Evolutionary conservation across 2,113 vertebrate genomes (phyloP), one percentile per base, ranked within the genome.

Genomic region (Pygoscelis adeliae): DNA sequence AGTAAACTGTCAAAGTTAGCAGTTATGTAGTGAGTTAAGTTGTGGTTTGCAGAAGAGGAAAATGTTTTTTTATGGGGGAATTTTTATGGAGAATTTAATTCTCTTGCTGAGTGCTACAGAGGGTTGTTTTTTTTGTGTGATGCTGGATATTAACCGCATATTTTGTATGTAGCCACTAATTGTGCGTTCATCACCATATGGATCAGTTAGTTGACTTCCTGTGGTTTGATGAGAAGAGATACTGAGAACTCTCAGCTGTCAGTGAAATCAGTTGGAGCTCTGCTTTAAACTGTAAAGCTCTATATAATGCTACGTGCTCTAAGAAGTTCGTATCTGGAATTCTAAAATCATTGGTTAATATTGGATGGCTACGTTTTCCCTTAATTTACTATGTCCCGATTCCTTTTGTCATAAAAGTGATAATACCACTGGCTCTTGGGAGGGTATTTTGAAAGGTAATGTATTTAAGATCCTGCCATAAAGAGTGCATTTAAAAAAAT

Each of bases 211-310:
- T 52, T 89, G 59, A 81, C 80, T 95, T 95, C 80, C 80, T 77
- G 53, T 86, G 71, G 80, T 89, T 96, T 83, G 86, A 70, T 91
- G 36, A 18, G 49, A 73, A 52, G 86, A 88, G 90, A 90, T 83
- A 56, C 14, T 40, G 74, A 93, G 62, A 90, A 52, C 38, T 94
- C 63, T 83, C 47, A 85, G 56, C 82, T 74, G 47, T 79, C 47
- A 17, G 40, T 36, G 49, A 74, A 62, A 47, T 82, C 15, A 67
- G 20, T 16, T 90, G 29, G 70, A 67, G 42, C 47, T 66, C 19
- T 74, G 13, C 47, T 89, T 78, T 82, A 79, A 59, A 63, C 32
- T 73, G 15, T 65, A 38, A 78, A 72, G 36, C 19, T 77, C 26
- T 40, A 0, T 49, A 1, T 36, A 66, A 21, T 62, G 34, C 36